These are phyloP conservation scores for Anolis apletophallus DNA, from an alignment of 2,797 vertebrate genomes.

Conservation along the genomic window DNA sequence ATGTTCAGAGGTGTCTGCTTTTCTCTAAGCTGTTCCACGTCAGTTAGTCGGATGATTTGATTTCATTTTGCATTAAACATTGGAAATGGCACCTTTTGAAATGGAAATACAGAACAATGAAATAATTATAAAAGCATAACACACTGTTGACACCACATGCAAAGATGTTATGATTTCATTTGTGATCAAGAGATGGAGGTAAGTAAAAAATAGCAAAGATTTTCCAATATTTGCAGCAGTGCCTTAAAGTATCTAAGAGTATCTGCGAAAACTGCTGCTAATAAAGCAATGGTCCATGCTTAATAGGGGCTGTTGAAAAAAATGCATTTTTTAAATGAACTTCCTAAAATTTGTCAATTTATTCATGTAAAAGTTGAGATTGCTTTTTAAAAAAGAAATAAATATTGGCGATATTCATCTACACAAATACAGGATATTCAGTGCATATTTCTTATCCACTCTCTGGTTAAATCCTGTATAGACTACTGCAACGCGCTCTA, in stretches of 20 bases:
- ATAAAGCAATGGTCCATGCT: neutral
- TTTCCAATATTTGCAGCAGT: conserved; percentile 33
- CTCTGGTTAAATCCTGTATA: no score
- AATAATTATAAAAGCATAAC: conserved; percentile 47
- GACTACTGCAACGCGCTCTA: no score
- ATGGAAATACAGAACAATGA: conserved; percentile 19
- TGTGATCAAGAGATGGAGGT: neutral
- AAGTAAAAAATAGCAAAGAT: neutral
- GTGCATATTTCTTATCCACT: neutral
- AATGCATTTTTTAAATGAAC: neutral
- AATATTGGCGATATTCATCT: neutral
- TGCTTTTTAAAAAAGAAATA: neutral
- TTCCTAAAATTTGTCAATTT: neutral
- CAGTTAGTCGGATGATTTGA: conserved; percentile 45
- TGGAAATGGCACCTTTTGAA: conserved; percentile 37
- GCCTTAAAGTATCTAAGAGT: conserved; percentile 20
- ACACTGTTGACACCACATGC: conserved; percentile 4
- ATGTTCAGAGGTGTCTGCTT: conserved; percentile 47
- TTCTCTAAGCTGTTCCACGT: conserved; percentile 47
- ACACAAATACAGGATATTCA: neutral
- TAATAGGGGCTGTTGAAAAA: neutral
- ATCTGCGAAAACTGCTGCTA: neutral
- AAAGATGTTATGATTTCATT: conserved; percentile 43
- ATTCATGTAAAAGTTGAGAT: neutral
- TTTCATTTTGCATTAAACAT: conserved; percentile 54